Evolutionary conservation across 2,888 invertebrate genomes (phyloP).

Genomic region (Dimorphilus gyrociliatus): DNA sequence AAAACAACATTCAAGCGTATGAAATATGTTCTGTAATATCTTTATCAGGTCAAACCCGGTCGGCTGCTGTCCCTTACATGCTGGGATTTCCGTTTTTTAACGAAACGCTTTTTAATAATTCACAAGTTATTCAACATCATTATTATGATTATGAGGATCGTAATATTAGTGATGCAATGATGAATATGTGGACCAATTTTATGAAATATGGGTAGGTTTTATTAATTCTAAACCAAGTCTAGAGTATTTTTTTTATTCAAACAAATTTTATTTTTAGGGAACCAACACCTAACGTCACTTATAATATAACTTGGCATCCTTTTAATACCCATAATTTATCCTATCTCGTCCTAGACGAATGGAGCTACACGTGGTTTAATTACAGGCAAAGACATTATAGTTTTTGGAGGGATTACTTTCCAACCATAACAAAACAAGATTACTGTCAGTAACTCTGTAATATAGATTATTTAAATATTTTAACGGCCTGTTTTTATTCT

Average conservation of each 20-base stretch:
- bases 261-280: slow-evolving; percentile 15
- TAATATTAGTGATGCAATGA: slow-evolving; percentile 41
- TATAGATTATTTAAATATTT: too few species aligned
- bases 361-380: slow-evolving; percentile 19
- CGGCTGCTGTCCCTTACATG: slow-evolving; percentile 41
- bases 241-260: background rate
- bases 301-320: slow-evolving; percentile 28
- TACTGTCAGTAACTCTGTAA: slow-evolving; percentile 14
- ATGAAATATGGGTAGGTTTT: slow-evolving; percentile 35
- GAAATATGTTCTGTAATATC: background rate
- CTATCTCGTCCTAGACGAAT: slow-evolving; percentile 25
- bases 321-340: slow-evolving; percentile 30
- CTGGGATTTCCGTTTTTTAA: slow-evolving; percentile 42
- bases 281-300: slow-evolving; percentile 23
- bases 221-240: background rate
- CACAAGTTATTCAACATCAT: slow-evolving; percentile 26
- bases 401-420: slow-evolving; percentile 33
- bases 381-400: slow-evolving; percentile 28
- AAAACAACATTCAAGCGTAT: background rate
- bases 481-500: too few species aligned
- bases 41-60: slow-evolving; percentile 33
- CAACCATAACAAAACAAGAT: slow-evolving; percentile 16
- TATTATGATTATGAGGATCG: slow-evolving; percentile 35
- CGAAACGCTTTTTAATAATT: slow-evolving; percentile 25
- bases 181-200: slow-evolving; percentile 39